Conservation (phyloP, 2,113 vertebrate species). For the Zeus faber region DNA sequence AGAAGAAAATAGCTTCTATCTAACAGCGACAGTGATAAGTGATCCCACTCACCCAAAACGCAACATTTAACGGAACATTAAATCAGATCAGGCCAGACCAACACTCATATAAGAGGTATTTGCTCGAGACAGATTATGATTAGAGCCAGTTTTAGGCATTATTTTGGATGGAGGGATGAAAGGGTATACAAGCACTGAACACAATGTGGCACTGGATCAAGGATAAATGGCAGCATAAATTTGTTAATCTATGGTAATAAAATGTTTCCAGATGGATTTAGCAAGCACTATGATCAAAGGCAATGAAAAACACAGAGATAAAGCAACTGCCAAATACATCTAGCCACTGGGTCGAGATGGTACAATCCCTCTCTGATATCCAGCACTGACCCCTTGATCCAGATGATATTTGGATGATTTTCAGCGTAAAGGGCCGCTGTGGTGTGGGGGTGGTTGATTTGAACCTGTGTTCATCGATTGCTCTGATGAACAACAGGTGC, state of each 20-base stretch:
- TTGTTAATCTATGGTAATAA: slow-evolving; percentile 32
- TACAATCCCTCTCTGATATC: no score
- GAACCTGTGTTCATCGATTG: no score
- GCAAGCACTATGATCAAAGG: not conserved
- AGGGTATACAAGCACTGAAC: slow-evolving; percentile 8
- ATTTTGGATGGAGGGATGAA: slow-evolving; percentile 30
- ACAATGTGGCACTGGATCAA: slow-evolving; percentile 17
- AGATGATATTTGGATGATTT: no score
- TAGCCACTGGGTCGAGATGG: no score
- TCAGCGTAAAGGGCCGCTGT: no score
- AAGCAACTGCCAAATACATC: not conserved
- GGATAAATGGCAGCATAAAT: slow-evolving; percentile 32
- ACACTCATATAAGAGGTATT: slow-evolving; percentile 1
- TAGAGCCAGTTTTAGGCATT: slow-evolving; percentile 7
- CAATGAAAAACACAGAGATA: not conserved
- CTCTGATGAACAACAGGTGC: no score
- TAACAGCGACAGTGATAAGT: no score
- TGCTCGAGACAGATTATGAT: slow-evolving; percentile 19
- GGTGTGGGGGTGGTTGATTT: no score
- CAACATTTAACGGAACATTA: not conserved
- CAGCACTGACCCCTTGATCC: no score
- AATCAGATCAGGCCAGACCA: not conserved
- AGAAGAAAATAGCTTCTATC: no score
- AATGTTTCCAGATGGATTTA: slow-evolving; percentile 15
- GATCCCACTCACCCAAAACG: not conserved